Percentiles rank a stretch among this genome's conserved stretches.
Conservation (phyloP, 2,113 vertebrate species). For the Amblyornis subalaris region DNA sequence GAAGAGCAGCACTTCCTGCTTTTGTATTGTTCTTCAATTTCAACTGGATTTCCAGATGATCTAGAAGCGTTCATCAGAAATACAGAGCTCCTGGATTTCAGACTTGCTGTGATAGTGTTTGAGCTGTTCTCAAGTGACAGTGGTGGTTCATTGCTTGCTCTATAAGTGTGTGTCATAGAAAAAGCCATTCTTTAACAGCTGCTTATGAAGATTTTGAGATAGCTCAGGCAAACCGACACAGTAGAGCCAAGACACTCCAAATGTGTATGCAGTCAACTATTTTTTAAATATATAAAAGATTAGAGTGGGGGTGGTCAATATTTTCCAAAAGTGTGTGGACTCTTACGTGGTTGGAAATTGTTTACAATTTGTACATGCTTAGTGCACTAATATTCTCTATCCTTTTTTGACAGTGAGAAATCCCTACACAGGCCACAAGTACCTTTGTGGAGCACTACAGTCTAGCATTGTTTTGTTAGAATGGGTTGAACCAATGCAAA, state of each 20-base stretch:
- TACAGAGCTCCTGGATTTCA: not conserved
- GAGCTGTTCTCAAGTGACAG: too few species aligned
- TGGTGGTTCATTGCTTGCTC: not conserved
- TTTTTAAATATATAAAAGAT: not conserved
- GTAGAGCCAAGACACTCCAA: not conserved
- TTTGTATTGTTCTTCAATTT: not conserved
- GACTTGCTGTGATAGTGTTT: not conserved
- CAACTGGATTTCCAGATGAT: not conserved
- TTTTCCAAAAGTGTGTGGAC: not conserved
- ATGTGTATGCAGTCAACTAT: not conserved
- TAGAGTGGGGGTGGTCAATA: not conserved
- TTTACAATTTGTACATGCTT: not conserved
- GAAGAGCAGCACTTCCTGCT: not conserved
- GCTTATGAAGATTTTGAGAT: not conserved
- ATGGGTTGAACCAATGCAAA: constrained; percentile 98
- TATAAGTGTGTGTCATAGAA: not conserved
- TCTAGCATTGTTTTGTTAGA: constrained; percentile 93
- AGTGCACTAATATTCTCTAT: not conserved
- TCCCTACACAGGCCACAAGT: constrained; percentile 94
- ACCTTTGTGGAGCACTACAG: constrained; percentile 95
- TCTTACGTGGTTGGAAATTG: not conserved
- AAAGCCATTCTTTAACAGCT: not conserved
- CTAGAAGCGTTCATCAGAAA: not conserved
- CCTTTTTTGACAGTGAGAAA: constrained; percentile 85
- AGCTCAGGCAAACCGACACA: not conserved